Evolutionary conservation across 2,797 vertebrate species (phyloP).

Genomic region (Amphiprion clarkii): DNA sequence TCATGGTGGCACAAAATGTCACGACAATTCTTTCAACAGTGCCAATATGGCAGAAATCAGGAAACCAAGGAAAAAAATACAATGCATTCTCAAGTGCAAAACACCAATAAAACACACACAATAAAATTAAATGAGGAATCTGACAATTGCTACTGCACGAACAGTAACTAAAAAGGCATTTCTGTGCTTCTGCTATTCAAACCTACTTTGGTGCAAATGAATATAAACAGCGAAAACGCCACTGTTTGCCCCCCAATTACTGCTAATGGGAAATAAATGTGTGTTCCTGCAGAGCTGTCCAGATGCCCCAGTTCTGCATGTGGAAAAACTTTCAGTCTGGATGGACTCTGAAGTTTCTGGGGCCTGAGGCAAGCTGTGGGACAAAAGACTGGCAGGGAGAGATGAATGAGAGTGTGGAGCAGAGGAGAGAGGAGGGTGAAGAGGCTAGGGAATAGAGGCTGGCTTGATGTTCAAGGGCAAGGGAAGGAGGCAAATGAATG

Average conservation of each 20-base stretch:
- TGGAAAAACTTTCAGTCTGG: constrained; percentile 76
- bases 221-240: constrained; percentile 43
- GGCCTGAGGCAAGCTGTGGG: constrained; percentile 53
- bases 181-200: constrained; percentile 15
- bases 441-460: constrained; percentile 31
- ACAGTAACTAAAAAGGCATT: constrained; percentile 14
- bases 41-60: background rate
- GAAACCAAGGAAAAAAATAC: background rate
- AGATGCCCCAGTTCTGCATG: constrained; percentile 70
- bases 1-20: background rate
- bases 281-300: constrained; percentile 61
- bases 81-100: constrained; percentile 3
- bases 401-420: constrained; percentile 39
- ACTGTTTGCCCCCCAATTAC: constrained; percentile 66
- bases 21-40: background rate
- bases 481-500: constrained; percentile 26
- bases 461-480: constrained; percentile 40
- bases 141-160: constrained; percentile 10
- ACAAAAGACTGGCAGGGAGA: constrained; percentile 57
- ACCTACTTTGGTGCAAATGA: constrained; percentile 21
- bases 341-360: constrained; percentile 49
- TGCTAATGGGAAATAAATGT: constrained; percentile 76
- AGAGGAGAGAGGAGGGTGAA: constrained; percentile 15
- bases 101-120: constrained; percentile 10
- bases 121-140: constrained; percentile 30